phyloP scores from a whole-genome alignment of 2,113 vertebrate species.

The Atrichornis clamosus region DNA sequence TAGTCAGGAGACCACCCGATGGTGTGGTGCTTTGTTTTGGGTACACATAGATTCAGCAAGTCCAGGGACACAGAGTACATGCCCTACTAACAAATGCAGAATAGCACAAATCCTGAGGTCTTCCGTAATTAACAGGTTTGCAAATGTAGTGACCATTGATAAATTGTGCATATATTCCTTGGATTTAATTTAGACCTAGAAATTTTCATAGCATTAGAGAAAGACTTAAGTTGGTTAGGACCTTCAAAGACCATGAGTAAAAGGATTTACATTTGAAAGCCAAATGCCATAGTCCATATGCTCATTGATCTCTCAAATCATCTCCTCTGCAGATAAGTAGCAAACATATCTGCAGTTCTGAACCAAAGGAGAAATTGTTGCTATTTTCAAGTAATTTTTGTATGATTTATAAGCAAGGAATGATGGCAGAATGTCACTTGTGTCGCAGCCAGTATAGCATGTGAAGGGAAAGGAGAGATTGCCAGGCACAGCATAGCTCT shows the following conservation, averaged over 20 bases:
- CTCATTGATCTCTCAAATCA: not conserved
- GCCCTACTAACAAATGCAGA: not conserved
- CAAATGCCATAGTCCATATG: not conserved
- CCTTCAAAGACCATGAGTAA: not conserved
- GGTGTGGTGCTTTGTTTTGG: not conserved
- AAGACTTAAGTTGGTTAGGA: not conserved
- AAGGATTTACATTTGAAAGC: not conserved
- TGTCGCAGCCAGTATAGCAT: not conserved
- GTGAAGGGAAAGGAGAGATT: not conserved
- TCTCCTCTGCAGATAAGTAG: not conserved
- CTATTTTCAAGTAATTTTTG: not conserved
- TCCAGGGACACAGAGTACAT: not conserved
- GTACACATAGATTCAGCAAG: not conserved
- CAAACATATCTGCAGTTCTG: not conserved
- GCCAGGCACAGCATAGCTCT: not conserved
- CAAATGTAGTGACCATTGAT: not conserved
- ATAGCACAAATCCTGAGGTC: not conserved
- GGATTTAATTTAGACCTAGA: not conserved
- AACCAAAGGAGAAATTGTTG: not conserved
- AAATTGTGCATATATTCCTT: not conserved
- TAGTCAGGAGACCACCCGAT: fast-evolving
- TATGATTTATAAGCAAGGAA: not conserved
- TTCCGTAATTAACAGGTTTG: not conserved
- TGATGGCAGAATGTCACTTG: not conserved
- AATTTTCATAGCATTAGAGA: not conserved